Evolutionary conservation across 2,797 vertebrate species (phyloP), one percentile per base, ranked within the genome.

Genomic region (Peromyscus attwateri): DNA sequence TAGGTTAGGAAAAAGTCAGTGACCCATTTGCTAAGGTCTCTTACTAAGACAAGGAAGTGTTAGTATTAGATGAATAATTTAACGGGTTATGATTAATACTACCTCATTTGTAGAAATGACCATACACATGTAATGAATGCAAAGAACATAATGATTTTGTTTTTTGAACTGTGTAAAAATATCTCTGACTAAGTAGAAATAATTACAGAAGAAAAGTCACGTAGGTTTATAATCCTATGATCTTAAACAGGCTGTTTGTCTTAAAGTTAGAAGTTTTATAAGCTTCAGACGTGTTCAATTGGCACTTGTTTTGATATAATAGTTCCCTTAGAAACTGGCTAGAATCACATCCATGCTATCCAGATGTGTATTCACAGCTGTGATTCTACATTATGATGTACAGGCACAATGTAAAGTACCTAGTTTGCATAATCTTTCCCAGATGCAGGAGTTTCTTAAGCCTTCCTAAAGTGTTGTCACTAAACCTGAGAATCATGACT

Each of bases 371-470:
- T 95, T 97, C 90, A 95, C 90, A 97, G 84, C 93, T 96, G 93
- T 66, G 89, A 81, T 60, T 91, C 66, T 96, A 52, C 88, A 95
- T 91, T 95, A 76, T 94, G 55, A 95, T 96, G 34, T 96, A 83
- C 87, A 62, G 40, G 37, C 68, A 95, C 83, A 91, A 95, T 93
- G 40, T 85, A 95, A 94, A 95, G 57, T 94, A 91, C 68, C 90
- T 95, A 62, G 49, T 96, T 97, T 97, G 60, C 91, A 96, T 96
- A 95, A 87, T 95, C n/a, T 95, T 96, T 95, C 81, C 68, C 93
- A 96, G 94, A 91, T 95, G 31, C 62, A 75, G 73, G 60, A 29
- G 55, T 92, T 97, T 91, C 95, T 92, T 94, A 93, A 94, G 87
- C 27, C 55, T 96, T 88, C 62, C n/a, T 95, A 87, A 95, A 95